A percentile compares a stretch with the other conserved stretches of the same genome.
Conservation (phyloP, 2,888 invertebrate genomes). For the Melitaea athalia region DNA sequence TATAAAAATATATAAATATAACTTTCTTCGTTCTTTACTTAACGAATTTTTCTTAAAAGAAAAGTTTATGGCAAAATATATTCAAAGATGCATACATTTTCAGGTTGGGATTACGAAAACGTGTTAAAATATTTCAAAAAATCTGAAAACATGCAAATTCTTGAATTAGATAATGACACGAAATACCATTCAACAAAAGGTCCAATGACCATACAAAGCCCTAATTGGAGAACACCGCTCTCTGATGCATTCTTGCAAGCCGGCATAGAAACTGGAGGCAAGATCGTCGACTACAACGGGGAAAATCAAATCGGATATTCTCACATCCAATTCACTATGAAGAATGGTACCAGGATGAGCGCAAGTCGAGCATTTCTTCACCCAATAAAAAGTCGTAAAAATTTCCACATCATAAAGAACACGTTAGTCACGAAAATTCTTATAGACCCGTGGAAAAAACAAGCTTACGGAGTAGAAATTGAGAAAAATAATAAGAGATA, state of each 20-base stretch:
- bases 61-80: neutral
- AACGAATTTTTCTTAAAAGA: too few species aligned
- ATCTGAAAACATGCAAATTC: constrained; percentile 83
- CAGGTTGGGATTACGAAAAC: constrained; percentile 86
- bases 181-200: constrained; percentile 83
- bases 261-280: constrained; percentile 84
- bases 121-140: constrained; percentile 87
- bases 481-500: constrained; percentile 73
- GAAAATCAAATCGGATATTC: constrained; percentile 86
- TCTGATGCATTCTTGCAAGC: constrained; percentile 84
- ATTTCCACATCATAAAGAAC: constrained; percentile 84
- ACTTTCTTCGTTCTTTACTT: too few species aligned
- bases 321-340: constrained; percentile 85
- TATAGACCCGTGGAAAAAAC: constrained; percentile 73
- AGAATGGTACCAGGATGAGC: constrained; percentile 87
- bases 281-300: constrained; percentile 84
- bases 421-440: constrained; percentile 83
- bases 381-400: constrained; percentile 80
- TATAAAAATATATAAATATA: too few species aligned
- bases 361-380: constrained; percentile 88
- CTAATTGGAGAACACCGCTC: constrained; percentile 81
- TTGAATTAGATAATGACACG: constrained; percentile 72
- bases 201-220: constrained; percentile 83
- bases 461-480: constrained; percentile 83
- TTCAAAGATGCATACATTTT: constrained; percentile 29